These are phyloP conservation scores for Hesperia comma DNA, from an alignment of 2,888 invertebrate species.

Conservation along the genomic window DNA sequence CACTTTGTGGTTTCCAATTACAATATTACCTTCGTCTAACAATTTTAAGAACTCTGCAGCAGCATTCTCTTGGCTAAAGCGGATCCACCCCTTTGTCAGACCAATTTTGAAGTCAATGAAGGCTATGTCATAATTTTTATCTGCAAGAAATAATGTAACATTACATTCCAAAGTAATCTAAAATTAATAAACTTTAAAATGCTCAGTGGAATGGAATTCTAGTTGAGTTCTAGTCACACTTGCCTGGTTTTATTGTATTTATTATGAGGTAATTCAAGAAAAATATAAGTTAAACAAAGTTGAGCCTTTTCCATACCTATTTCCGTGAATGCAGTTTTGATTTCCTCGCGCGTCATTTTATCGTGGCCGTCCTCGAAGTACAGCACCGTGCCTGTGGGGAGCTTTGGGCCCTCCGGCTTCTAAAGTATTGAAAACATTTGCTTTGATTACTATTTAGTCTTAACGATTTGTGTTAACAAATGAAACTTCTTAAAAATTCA, in stretches of 20 bases:
- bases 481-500: too few species aligned
- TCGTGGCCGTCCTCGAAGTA: conserved; percentile 86
- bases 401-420: conserved; percentile 80
- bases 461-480: too few species aligned
- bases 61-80: conserved; percentile 87
- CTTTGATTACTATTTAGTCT: neutral
- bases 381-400: conserved; percentile 90
- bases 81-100: conserved; percentile 88
- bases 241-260: too few species aligned
- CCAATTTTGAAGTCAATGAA: conserved; percentile 91
- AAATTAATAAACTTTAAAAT: too few species aligned
- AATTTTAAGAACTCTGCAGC: conserved; percentile 87
- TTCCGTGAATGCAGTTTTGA: conserved; percentile 87
- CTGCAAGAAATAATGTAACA: conserved; percentile 13
- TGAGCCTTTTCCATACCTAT: conserved; percentile 58
- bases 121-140: conserved; percentile 83
- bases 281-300: too few species aligned
- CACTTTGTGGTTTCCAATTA: conserved; percentile 78
- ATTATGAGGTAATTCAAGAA: too few species aligned
- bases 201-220: too few species aligned
- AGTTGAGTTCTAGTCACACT: too few species aligned
- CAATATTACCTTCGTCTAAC: conserved; percentile 85
- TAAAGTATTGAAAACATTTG: conserved; percentile 27
- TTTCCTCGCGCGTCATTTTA: conserved; percentile 87
- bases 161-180: too few species aligned